These are phyloP conservation scores for Schizopygopsis malacanthus DNA, from an alignment of 2,797 vertebrate genomes.

Conservation along the genomic window DNA sequence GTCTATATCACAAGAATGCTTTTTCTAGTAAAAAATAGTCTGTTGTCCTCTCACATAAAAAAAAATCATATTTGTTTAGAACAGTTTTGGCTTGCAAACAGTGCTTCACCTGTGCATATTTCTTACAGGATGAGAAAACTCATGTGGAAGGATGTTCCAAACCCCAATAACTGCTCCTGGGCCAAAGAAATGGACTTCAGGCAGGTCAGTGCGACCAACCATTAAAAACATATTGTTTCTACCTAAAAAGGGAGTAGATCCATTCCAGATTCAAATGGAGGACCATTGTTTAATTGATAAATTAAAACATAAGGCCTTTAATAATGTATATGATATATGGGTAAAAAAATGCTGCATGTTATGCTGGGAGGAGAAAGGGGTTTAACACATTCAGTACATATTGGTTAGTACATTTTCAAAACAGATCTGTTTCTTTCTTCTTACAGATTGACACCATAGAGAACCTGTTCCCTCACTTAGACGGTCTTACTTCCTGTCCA, in stretches of 20 bases:
- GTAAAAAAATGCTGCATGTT: background rate
- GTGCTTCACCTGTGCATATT: background rate
- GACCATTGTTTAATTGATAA: background rate
- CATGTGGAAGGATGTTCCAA: conserved; percentile 94
- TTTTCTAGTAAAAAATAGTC: background rate
- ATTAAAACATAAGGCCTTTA: background rate
- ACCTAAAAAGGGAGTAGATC: background rate
- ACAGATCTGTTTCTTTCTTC: background rate
- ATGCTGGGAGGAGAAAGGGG: background rate
- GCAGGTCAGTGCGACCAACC: conserved; percentile 78
- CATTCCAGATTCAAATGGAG: background rate
- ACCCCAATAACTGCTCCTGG: conserved; percentile 96
- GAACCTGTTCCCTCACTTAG: conserved; percentile 82
- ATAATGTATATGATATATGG: no score
- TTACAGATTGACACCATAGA: conserved; percentile 87
- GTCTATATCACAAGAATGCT: background rate
- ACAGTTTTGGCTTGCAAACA: background rate
- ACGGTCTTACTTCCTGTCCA: conserved; percentile 79
- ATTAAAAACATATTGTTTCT: background rate
- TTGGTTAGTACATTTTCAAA: background rate
- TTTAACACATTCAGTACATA: background rate
- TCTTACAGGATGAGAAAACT: conserved; percentile 88
- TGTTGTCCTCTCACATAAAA: background rate
- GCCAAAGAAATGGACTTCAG: conserved; percentile 91
- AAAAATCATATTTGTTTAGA: background rate